A percentile compares a stretch with the other conserved stretches of the same genome.
These are phyloP conservation scores for Rhynchophorus ferrugineus DNA, from an alignment of 1,140 invertebrate genomes.

Conservation along the genomic window DNA sequence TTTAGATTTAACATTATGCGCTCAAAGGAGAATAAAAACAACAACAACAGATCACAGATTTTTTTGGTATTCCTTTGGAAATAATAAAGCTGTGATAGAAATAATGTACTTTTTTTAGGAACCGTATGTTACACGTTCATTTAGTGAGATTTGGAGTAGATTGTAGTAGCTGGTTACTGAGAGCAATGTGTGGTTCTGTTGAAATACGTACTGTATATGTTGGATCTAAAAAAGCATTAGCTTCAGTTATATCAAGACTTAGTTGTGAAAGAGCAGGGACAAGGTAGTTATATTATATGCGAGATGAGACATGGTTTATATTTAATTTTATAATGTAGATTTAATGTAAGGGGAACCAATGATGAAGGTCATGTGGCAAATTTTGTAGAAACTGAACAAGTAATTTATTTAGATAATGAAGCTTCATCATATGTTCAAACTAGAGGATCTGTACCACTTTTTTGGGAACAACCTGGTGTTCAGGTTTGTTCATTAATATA, in stretches of 20 bases:
- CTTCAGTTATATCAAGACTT: constrained; percentile 88
- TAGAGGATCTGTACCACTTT: constrained; percentile 92
- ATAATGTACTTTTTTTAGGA: constrained; percentile 49
- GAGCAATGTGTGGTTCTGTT: constrained; percentile 92
- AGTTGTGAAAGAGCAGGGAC: constrained; percentile 96
- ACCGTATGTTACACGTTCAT: constrained; percentile 88
- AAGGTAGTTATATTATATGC: constrained; percentile 41
- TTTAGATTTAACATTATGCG: constrained; percentile 87
- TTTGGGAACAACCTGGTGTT: constrained; percentile 99
- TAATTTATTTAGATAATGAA: constrained; percentile 84
- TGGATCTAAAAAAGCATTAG: constrained; percentile 83
- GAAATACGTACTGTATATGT: constrained; percentile 95
- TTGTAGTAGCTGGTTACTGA: constrained; percentile 80
- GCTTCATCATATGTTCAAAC: constrained; percentile 80
- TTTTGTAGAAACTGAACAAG: constrained; percentile 99
- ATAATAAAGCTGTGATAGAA: not conserved
- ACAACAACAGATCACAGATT: constrained; percentile 85
- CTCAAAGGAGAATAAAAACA: constrained; percentile 75
- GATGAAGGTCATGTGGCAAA: constrained; percentile 99
- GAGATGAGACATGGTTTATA: constrained; percentile 4
- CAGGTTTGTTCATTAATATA: constrained; percentile 50
- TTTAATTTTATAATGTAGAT: constrained; percentile 47
- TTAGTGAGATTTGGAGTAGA: constrained; percentile 83
- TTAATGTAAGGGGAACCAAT: constrained; percentile 97
- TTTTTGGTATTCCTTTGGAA: constrained; percentile 63